Base-by-base conservation (phyloP, 2,888 invertebrate species). In the Scaptomyza polygonia region DNA sequence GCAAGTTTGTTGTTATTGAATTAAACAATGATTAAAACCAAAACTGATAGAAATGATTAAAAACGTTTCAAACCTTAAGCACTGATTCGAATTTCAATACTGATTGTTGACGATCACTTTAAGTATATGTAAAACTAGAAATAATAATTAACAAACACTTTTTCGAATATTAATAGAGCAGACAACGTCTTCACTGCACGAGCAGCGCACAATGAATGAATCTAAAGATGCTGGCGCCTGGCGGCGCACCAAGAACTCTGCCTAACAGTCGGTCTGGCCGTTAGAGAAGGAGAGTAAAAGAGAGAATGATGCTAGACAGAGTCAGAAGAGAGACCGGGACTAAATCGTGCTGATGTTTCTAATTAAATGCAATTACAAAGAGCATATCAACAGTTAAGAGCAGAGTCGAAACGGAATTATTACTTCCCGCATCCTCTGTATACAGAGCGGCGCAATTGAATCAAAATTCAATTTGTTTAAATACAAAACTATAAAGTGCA, bases 401-500 rank as follows among this genome's bases (percentile, higher is more conserved):
- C 63, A 53, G 42, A 3, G 21, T 3, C 18, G 29, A 57, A 34
- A 32, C 30, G 14, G 52, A 40, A 58, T 57, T 58, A 55, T 44
- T 30, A 40, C 48, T 43, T 74, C 73, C 73, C 73, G 73, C 73
- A 74, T 74, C 47, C 58, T 45, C 36, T 39, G 29, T 39, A 21
- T 12, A 27, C 34, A 52, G 52, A 55, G 40, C 66, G 76, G 40
- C 66, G 76, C 77, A 79, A 69, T 63, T 64, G 65, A 82, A 82
- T 82, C 48, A 88, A 82, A 86, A 79, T 76, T 62, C 83, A 86
- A 82, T 82, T 88, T 70, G 79, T 82, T 71, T 66, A 79, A 86
- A 88, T 82, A 82, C 88, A 85, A 85, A 85, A 70, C 65, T 87
- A 82, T 87, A 69, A 51, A 69, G 74, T 85, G 57, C 59, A 56